Evolutionary conservation across 2,113 vertebrate species (phyloP), one percentile per base, ranked within the genome.

Genomic region (Microcebus tavaratra): DNA sequence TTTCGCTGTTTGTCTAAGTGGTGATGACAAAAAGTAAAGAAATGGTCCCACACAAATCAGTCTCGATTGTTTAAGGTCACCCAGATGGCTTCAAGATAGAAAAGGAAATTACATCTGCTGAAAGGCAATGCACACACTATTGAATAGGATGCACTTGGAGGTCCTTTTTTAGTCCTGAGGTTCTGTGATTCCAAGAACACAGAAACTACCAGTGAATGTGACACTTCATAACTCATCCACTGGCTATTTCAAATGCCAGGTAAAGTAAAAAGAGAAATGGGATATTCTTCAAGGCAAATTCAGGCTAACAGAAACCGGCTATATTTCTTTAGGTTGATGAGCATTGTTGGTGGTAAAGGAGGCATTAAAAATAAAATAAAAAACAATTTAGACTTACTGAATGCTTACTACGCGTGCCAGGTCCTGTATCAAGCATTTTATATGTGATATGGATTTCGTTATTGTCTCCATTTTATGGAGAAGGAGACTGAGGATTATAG

Each of bases 11-110:
- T 76, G 9, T 82, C 12, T 83, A 55, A 93, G 48, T 12, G 25
- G n/a, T 75, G 39, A 65, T 79, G 50, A 61, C 27, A 86, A 59
- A 48, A 95, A 88, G 50, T 68, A 80, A 80, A 63, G 79, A 86
- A 61, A 65, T 11, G 18, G 11, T 61, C 18, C 61, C 59, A n/a
- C 57, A 67, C 12, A 57, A 82, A 91, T 90, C n/a, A 53, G 11
- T 86, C 45, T 96, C 55, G n/a, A 2, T 81, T 90, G 29, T 90
- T 89, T 89, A 86, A 90, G 70, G 73, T 88, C 73, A 91, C 14
- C 34, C 3, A 92, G 39, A 68, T 61, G 59, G 48, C 80, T 97
- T 94, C 23, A 6, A 59, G 63, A 36, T 91, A 67, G 80, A 80
- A 91, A 86, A 96, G 10, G n/a, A 92, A 90, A 90, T 83, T 68